Evolutionary conservation across 2,797 vertebrate genomes (phyloP), one percentile per base, ranked within the genome.

Genomic region (Allobates femoralis): DNA sequence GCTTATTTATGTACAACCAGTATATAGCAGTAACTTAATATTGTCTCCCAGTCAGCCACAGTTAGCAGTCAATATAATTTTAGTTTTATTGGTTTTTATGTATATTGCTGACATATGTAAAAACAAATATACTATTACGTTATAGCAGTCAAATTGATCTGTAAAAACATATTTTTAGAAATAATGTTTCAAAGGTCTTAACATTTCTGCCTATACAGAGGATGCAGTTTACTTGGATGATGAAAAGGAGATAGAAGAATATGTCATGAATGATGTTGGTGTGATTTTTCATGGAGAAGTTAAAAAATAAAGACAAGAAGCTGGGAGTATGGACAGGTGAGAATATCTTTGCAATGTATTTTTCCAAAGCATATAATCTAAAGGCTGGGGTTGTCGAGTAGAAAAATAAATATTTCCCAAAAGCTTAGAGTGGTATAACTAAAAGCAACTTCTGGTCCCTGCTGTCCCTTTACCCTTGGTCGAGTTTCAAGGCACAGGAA

Each of bases 321-420:
- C 90, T 99, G 98, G 98, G 98, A 96, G 93, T 99, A 96, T 0
- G 98, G 97, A 77, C 98, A 99, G 96, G 98, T 99, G 91, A 90
- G 93, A 90, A 92, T 30, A 83, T 50, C 2, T 62, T 62, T 62
- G 11, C 60, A 26, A 62, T 26, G 6, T 60, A n/a, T 3, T 60
- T n/a, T 58, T n/a, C 21, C 5, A 18, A 8, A 58, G 10, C 14
- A 23, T n/a, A 1, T 58, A 58, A 1, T 62, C 12, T 26, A 62
- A 62, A 62, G n/a, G 8, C 14, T 62, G n/a, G n/a, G 10, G n/a
- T 2, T 11, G 23, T 1, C 23, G 2, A 10, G 7, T 12, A 26
- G 58, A 41, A 41, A 41, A 5, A 41, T n/a, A 41, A 41, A 41
- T 41, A 41, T 41, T 2, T 4, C 37, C 5, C 5, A 41, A 5